A percentile compares a stretch with the other conserved stretches of the same genome.
phyloP scores from a whole-genome alignment of 2,113 vertebrate species.

The Myiozetetes cayanensis region DNA sequence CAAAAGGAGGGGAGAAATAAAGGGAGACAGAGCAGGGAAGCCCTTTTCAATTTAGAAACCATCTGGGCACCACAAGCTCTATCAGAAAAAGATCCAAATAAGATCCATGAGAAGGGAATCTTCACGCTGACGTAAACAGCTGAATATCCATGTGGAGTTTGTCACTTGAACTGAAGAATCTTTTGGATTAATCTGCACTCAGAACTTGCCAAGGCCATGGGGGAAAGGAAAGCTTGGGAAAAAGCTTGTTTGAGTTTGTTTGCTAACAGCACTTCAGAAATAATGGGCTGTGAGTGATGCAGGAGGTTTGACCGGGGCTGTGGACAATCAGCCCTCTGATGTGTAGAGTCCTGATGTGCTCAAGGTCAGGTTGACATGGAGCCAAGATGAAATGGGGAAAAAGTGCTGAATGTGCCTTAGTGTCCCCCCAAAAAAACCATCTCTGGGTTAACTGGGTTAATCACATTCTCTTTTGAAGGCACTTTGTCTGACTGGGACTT shows the following conservation, averaged over 20 bases:
- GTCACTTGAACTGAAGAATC: neutral
- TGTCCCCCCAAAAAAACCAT: neutral
- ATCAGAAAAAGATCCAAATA: neutral
- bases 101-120: neutral
- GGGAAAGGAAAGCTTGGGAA: slow-evolving; percentile 32
- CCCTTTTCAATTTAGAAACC: neutral
- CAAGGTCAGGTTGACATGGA: neutral
- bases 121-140: neutral
- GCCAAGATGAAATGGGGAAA: neutral
- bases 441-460: neutral
- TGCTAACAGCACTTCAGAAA: slow-evolving; percentile 17
- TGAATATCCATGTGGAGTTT: neutral
- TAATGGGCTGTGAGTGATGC: slow-evolving; percentile 20
- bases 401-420: neutral
- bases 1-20: neutral
- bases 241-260: slow-evolving; percentile 4
- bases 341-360: neutral
- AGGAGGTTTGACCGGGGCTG: neutral
- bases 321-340: neutral
- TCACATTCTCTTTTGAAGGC: neutral
- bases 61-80: neutral
- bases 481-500: neutral
- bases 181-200: neutral
- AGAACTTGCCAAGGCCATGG: neutral
- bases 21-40: neutral